Conservation (phyloP, 2,888 invertebrate species). For the Nudaria mundana region DNA sequence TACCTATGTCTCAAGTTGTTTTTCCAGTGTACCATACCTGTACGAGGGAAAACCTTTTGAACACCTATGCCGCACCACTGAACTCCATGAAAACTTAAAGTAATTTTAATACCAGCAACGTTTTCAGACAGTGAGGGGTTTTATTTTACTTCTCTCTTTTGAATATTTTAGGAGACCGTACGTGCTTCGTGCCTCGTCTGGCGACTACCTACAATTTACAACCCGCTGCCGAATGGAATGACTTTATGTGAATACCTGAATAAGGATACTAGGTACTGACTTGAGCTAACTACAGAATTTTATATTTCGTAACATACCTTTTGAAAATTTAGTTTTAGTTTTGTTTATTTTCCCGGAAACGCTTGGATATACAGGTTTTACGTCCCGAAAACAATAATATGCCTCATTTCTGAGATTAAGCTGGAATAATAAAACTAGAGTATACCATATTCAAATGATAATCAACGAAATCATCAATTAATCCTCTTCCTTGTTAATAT, state of each 20-base stretch:
- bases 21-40: too few relatives aligned
- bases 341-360: background rate
- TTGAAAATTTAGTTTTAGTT: background rate
- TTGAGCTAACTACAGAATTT: conserved; percentile 13
- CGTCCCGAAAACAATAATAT: too few relatives aligned
- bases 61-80: too few relatives aligned
- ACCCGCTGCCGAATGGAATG: conserved; percentile 36
- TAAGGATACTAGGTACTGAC: conserved; percentile 20
- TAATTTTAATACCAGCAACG: conserved; percentile 29
- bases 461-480: too few relatives aligned
- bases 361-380: too few relatives aligned
- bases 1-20: too few relatives aligned
- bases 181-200: conserved; percentile 34
- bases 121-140: conserved; percentile 33
- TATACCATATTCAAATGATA: too few relatives aligned
- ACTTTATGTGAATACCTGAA: conserved; percentile 48
- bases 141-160: conserved; percentile 45
- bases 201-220: conserved; percentile 35
- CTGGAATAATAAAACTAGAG: too few relatives aligned
- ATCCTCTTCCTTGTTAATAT: too few relatives aligned
- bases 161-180: conserved; percentile 52
- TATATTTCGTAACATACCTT: background rate
- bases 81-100: conserved; percentile 9
- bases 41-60: too few relatives aligned
- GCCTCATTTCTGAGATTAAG: too few relatives aligned